Conservation (phyloP, 2,888 invertebrate genomes). For the Seira musarum region DNA sequence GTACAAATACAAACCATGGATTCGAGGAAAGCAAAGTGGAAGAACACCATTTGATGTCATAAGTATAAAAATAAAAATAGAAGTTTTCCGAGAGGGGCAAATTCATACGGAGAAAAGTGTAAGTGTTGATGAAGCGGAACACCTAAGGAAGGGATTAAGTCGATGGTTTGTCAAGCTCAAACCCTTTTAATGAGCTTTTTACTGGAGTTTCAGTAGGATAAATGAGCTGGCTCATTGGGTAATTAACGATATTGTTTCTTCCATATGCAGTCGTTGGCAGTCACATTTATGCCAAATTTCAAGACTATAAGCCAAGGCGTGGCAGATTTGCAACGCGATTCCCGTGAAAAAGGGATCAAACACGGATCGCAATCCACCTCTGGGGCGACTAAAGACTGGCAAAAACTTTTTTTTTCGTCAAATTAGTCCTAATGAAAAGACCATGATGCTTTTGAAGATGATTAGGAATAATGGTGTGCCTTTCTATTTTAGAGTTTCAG, state of each 20-base stretch:
- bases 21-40: too few relatives aligned
- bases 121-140: slow-evolving; percentile 1
- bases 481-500: not conserved
- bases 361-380: not conserved
- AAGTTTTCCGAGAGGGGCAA: too few relatives aligned
- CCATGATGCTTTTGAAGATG: not conserved
- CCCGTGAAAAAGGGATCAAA: not conserved
- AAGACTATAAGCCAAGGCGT: not conserved
- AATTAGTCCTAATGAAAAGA: not conserved
- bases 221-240: not conserved
- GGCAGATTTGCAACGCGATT: not conserved
- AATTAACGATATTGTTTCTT: not conserved
- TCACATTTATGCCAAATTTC: too few relatives aligned
- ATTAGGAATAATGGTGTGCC: not conserved
- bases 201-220: not conserved
- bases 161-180: not conserved
- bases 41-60: too few relatives aligned
- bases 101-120: not conserved
- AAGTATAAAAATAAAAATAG: too few relatives aligned
- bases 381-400: not conserved
- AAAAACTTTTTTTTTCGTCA: not conserved
- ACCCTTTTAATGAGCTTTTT: not conserved
- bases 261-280: not conserved
- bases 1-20: too few relatives aligned
- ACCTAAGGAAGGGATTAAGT: not conserved